Conservation (phyloP, 2,888 invertebrate species). For the Agrochola macilenta region DNA sequence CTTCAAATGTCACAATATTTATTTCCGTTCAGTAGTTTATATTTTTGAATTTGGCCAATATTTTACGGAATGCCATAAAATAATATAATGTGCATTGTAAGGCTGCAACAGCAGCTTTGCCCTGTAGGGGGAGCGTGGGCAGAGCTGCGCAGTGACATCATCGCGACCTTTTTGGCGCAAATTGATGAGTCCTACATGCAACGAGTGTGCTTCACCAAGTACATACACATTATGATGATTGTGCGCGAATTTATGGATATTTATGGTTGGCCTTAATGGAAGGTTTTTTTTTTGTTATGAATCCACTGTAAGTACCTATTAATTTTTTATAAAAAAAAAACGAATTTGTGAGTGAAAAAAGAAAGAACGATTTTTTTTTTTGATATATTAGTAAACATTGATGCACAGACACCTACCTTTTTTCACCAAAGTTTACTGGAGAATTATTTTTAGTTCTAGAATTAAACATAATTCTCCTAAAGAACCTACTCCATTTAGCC, state of each 20-base stretch:
- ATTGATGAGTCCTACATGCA: conserved; percentile 54
- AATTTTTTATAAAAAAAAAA: neutral
- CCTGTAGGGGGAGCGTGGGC: conserved; percentile 51
- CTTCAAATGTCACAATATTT: conserved; percentile 9
- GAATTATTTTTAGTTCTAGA: neutral
- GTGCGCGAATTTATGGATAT: conserved; percentile 44
- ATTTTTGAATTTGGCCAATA: conserved; percentile 38
- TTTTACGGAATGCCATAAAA: conserved; percentile 56
- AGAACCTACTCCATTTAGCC: neutral
- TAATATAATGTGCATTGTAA: conserved; percentile 49
- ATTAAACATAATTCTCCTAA: neutral
- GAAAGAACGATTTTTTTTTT: neutral
- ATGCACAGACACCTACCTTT: too few species aligned
- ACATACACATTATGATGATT: conserved; percentile 43
- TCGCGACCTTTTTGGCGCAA: conserved; percentile 54
- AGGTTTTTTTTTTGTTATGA: conserved; percentile 42
- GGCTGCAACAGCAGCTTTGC: conserved; percentile 35
- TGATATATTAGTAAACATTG: too few species aligned
- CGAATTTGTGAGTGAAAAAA: neutral
- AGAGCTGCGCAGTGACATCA: conserved; percentile 48
- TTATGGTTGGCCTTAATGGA: conserved; percentile 29
- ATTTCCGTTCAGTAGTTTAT: conserved; percentile 38
- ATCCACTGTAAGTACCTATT: conserved; percentile 4
- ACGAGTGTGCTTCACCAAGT: conserved; percentile 33
- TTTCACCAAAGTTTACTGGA: too few species aligned